Base-by-base conservation (phyloP, 2,113 vertebrate species). In the Bos javanicus region DNA sequence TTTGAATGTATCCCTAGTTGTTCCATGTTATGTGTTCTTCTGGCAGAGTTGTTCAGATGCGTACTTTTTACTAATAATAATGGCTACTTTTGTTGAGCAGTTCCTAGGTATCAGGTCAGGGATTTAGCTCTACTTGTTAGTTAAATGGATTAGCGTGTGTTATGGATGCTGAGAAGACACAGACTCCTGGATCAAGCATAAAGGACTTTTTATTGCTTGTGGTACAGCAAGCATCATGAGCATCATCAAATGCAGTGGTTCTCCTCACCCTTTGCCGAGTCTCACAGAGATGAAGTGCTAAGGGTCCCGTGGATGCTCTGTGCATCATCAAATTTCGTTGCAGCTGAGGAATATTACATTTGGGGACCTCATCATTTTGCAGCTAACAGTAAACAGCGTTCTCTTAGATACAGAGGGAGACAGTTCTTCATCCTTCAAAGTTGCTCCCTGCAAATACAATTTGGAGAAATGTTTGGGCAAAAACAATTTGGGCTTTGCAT, bases 261-360 rank as follows among this genome's bases (percentile, higher is more conserved):
- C 6, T 26, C 19, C 0, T 23, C 15, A 5, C 11, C 6, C n/a
- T 33, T 39, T 26, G 16, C 10, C 2, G 1, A 2, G 11, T 71
- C 30, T 54, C 26, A 46, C 14, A 54, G 17, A 13, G 33, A 8
- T 0, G 6, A n/a, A 12, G 52, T 6, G 15, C 39, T 12, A 57
- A 36, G 25, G 54, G 3, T 9, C 2, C 11, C 11, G 0, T 16
- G 26, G 52, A 60, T 90, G 13, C 26, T 43, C 26, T 15, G 7
- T 3, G 6, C 13, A 52, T n/a, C 8, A 14, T 33, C 59, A 95
- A 23, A 48, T 91, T 84, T 95, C 25, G 2, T 0, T 57, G 36
- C 1, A 36, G 39, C 28, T 2, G 10, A 33, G 84, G 16, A 84
- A 43, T 52, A 88, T 19, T 26, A 67, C 30, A 30, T 62, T 46